These are phyloP conservation scores for Cromileptes altivelis DNA, from an alignment of 2,113 vertebrate species.

Conservation along the genomic window DNA sequence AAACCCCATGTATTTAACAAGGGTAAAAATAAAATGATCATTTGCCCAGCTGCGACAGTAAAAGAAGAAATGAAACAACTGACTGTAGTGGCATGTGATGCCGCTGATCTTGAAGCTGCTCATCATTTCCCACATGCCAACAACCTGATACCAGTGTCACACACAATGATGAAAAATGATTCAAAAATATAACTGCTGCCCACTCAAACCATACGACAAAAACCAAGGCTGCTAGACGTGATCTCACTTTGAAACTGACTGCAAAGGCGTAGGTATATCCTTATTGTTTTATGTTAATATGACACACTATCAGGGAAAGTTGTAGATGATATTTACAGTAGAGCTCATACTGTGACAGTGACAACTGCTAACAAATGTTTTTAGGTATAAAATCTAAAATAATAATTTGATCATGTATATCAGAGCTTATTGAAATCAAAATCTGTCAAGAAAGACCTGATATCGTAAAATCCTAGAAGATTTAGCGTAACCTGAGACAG, in stretches of 20 bases:
- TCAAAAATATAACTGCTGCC: conserved; percentile 13
- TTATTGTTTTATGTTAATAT: neutral
- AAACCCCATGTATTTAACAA: neutral
- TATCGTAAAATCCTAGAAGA: neutral
- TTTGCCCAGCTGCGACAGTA: neutral
- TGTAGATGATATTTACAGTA: neutral
- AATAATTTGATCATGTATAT: neutral
- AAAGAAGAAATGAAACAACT: conserved; percentile 20
- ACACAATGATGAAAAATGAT: conserved; percentile 25
- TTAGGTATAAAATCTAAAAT: neutral
- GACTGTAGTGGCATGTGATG: conserved; percentile 47
- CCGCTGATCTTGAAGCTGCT: conserved; percentile 17
- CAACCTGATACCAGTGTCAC: conserved; percentile 18
- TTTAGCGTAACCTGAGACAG: neutral
- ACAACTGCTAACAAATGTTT: neutral
- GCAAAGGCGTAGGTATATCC: neutral
- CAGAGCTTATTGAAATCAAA: neutral
- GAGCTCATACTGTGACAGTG: neutral
- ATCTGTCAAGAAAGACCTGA: no score
- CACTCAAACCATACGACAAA: neutral
- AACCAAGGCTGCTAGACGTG: no score
- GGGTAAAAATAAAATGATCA: neutral
- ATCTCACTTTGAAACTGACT: conserved; percentile 30
- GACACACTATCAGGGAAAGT: neutral
- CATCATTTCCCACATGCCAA: neutral